Evolutionary conservation across 2,797 vertebrate genomes (phyloP), one percentile per base, ranked within the genome.

Genomic region (Pogoniulus pusillus): DNA sequence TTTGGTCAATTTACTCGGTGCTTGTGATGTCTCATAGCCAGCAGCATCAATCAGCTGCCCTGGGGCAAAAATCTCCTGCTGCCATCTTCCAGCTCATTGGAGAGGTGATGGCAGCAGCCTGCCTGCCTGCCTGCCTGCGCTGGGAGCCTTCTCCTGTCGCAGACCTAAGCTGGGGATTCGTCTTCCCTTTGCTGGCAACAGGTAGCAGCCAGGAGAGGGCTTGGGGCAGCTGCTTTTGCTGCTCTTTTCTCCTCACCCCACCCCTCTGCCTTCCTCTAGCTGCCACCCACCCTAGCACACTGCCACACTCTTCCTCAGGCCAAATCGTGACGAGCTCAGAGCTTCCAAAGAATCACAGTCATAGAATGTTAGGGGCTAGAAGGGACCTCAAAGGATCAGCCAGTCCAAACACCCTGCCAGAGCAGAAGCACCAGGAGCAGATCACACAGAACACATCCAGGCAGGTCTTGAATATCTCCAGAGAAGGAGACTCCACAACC

Each of bases 21-120:
- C 97, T 97, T 98, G 97, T 98, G 97, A 97, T 95, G 97, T 98
- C 97, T 98, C 97, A 97, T 98, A 97, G 96, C 89, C 93, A 93
- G 98, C 96, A 95, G 97, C 98, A 99, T 99, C 98, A 97, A 98
- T 99, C 99, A 98, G 97, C 96, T 94, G 90, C 59, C 6, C 90
- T 95, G 95, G 97, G 98, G 97, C 98, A 98, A 97, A 98, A 97
- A 98, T 96, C 98, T 98, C 96, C 97, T 96, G 97, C 97, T 97
- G 95, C 96, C 39, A 97, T 98, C 98, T 98, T 98, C 97, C 98
- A 98, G 97, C 97, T 98, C 98, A 98, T 98, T 98, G 98, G 98
- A 98, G 97, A 97, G 97, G 97, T 97, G 97, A 98, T 98, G 95
- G 96, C 96, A 95, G 97, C 93, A 94, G 95, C n/a, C n/a, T n/a